Base-by-base conservation (phyloP, 2,888 invertebrate genomes). In the Yponomeuta cagnagella region DNA sequence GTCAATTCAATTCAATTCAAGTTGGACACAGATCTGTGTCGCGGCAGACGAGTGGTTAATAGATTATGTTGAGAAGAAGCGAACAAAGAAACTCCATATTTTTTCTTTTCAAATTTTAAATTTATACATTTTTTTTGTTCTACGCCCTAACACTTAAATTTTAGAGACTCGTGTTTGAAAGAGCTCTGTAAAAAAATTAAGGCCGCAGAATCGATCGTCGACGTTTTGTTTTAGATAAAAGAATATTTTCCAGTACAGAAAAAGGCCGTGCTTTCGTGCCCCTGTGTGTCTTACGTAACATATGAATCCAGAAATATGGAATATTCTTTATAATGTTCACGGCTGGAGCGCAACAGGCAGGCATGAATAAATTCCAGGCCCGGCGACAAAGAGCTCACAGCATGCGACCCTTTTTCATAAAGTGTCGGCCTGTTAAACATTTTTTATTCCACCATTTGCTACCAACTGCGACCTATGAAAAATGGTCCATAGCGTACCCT, bases 401-500 rank as follows among this genome's bases (percentile, higher is more conserved):
- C 78, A 79, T 84, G 86, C 84, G 81, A 77, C 81, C 86, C 87
- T 91, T 92, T 91, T 92, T 91, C 91, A 90, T 89, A 90, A 90
- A 90, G 90, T 88, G 90, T 88, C 92, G 90, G 92, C 77, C 86
- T 85, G 88, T 90, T 89, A 86, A 88, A 88, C 87, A 90, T 90
- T 90, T 92, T 92, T 92, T 92, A 91, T 90, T 87, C 85, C 88
- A 81, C 88, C 90, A 90, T 92, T 92, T 90, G 92, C 92, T 92
- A 92, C 92, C 91, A 92, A 92, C 92, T 91, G 92, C 91, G 92
- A 89, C 87, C 82, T 89, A 90, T 92, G 92, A 92, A 91, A 92
- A 91, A 92, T 92, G 89, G 88, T 88, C 89, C 88, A 88, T 89
- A 88, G 89, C 86, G 86, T 92, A 91, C 90, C 90, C 91, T 91